Evolutionary conservation across 2,888 invertebrate species (phyloP), one percentile per base, ranked within the genome.

Genomic region (Criorhina ranunculi): DNA sequence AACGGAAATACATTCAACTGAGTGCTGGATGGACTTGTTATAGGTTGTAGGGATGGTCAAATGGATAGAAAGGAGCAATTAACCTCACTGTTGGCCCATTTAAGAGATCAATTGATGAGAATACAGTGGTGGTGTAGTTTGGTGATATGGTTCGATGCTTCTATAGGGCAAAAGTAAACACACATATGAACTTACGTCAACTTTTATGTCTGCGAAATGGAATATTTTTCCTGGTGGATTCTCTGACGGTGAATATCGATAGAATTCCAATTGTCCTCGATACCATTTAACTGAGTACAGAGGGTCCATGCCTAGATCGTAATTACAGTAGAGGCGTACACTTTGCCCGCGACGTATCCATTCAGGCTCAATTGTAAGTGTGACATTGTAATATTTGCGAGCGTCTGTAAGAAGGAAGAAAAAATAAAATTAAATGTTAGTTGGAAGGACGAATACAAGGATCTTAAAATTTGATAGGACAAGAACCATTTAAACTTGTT

Each of bases 231-330:
- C 94, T 37, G 93, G 93, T 0, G 94, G 95, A 76, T 92, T 92
- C 89, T 95, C 95, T 9, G 93, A 94, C 0, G 95, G 95, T 15
- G 95, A 94, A 88, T 93, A 95, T 87, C 95, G 93, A 90, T 94
- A 95, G 92, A 95, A 95, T 92, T 95, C 95, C 89, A 94, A 93
- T 87, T 93, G 93, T 53, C 95, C 95, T 87, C 94, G 93, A 91
- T 95, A 95, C 94, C 95, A 95, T 90, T 95, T 95, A 81, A 95
- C 94, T 53, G 94, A 94, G 91, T 95, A 95, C 9, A 95, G 92
- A 0, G 94, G 94, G 9, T 94, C 94, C n/a, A 94, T 94, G 5
- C 94, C 94, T 87, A 95, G 91, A 89, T 94, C 94, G 90, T 95
- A 95, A 37, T 93, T 91, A 88, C 95, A 95, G 35, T 93, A 93